Base-by-base conservation (phyloP, 2,113 vertebrate species). In the Stigmatopora argus region DNA sequence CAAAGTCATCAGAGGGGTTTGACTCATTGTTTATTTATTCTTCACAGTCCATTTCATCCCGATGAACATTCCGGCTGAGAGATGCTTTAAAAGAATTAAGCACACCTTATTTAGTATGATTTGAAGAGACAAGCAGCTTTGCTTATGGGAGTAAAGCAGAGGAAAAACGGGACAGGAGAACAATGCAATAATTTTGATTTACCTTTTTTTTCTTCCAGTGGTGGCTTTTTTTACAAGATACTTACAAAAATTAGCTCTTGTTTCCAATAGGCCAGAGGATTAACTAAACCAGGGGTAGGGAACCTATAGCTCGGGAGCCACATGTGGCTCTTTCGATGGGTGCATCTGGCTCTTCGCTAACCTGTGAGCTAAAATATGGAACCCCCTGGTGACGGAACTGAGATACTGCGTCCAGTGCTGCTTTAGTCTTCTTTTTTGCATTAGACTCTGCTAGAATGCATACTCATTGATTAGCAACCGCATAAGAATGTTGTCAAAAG, bases 11-110 rank as follows among this genome's bases (percentile, higher is more conserved):
- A 17, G 13, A 7, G 0, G 14, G 53, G 13, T 23, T 56, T 56
- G 53, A 56, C 23, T 56, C 58, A 60, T 60, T 60, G 18, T 44
- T 60, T n/a, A 60, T 21, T 60, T 44, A 44, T 21, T 60, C 11
- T 60, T 44, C 35, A 60, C 35, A 60, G 58, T 26, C n/a, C 35
- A 60, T 60, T 60, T 60, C 58, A 10, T 44, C n/a, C 35, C 11
- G 5, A 44, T 19, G 38, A 60, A 21, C n/a, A 44, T 13, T 44
- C 35, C 38, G 38, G 31, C 35, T 41, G 31, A 59, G 5, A 59
- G 17, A 41, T 59, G 31, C 10, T 59, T 59, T n/a, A 59, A 41
- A 59, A 59, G 17, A 38, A 35, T 59, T 19, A 59, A 18, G 11
- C 57, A 38, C 35, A 38, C 18, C 31, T 56, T 31, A 56, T 56